A percentile compares a stretch with the other conserved stretches of the same genome.
Conservation (phyloP, 1,140 invertebrate genomes). For the Philaenus spumarius region DNA sequence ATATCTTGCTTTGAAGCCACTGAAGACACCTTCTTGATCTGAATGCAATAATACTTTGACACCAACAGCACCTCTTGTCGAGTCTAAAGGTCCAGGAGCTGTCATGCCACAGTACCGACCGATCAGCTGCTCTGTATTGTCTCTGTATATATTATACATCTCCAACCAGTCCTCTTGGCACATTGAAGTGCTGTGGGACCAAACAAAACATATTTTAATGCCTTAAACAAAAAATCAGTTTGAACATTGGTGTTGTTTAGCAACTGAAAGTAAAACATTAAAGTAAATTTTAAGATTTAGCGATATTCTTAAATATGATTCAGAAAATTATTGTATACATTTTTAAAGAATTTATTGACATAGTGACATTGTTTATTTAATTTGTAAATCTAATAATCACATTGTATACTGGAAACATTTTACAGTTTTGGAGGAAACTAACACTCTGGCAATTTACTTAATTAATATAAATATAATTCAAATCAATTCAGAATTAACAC, state of each 20-base stretch:
- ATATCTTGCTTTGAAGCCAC: constrained; percentile 85
- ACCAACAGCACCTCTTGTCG: constrained; percentile 72
- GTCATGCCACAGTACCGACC: constrained; percentile 80
- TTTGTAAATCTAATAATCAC: too few species aligned
- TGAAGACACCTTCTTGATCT: constrained; percentile 73
- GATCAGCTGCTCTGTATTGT: constrained; percentile 69
- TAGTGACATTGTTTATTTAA: too few species aligned
- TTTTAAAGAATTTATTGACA: too few species aligned
- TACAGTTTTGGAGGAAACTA: too few species aligned
- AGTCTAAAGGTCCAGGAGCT: constrained; percentile 84
- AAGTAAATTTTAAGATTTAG: too few species aligned
- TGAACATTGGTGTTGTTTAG: neutral
- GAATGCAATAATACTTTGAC: constrained; percentile 79
- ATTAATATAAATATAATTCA: too few species aligned
- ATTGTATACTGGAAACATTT: too few species aligned
- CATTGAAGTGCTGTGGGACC: constrained; percentile 47
- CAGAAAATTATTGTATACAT: too few species aligned
- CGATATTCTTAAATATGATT: too few species aligned
- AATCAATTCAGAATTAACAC: too few species aligned
- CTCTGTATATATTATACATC: constrained; percentile 79
- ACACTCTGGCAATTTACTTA: too few species aligned
- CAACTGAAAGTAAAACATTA: neutral
- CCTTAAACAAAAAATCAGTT: neutral
- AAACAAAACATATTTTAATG: too few species aligned
- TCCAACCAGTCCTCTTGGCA: constrained; percentile 92